A percentile compares a stretch with the other conserved stretches of the same genome.
These are phyloP conservation scores for Drosophila eugracilis DNA, from an alignment of 1,140 invertebrate genomes.

Conservation along the genomic window DNA sequence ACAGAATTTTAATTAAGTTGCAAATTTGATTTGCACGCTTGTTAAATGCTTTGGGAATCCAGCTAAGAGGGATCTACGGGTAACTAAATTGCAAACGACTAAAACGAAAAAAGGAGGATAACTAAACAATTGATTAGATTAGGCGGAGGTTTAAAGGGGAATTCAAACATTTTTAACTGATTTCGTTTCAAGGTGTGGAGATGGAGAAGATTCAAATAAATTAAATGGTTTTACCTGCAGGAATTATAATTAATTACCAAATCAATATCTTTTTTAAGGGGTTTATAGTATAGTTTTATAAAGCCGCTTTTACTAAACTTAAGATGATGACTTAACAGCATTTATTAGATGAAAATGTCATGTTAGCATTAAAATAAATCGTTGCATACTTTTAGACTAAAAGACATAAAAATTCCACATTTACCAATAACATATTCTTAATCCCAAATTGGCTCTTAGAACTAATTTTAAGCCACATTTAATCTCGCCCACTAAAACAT, in stretches of 20 bases:
- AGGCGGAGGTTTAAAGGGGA: neutral
- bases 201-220: neutral
- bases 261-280: too few species aligned
- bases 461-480: neutral
- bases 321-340: too few species aligned
- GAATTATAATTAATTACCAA: too few species aligned
- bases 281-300: too few species aligned
- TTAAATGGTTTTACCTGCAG: neutral
- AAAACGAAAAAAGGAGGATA: neutral
- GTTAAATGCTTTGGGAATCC: slow-evolving; percentile 60
- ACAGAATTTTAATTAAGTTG: slow-evolving; percentile 78
- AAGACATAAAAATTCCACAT: neutral
- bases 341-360: too few species aligned
- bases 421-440: neutral
- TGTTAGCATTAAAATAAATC: too few species aligned
- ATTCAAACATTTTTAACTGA: neutral
- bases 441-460: neutral
- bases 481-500: neutral
- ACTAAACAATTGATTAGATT: slow-evolving; percentile 3
- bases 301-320: too few species aligned
- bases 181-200: neutral
- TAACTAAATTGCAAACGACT: slow-evolving; percentile 4
- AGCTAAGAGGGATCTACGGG: neutral
- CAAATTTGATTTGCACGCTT: slow-evolving; percentile 75
- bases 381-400: neutral